A percentile compares a stretch with the other conserved stretches of the same genome.
Conservation (phyloP, 35 echinoderm and acorn worm species). For the Hemicentrotus pulcherrimus region DNA sequence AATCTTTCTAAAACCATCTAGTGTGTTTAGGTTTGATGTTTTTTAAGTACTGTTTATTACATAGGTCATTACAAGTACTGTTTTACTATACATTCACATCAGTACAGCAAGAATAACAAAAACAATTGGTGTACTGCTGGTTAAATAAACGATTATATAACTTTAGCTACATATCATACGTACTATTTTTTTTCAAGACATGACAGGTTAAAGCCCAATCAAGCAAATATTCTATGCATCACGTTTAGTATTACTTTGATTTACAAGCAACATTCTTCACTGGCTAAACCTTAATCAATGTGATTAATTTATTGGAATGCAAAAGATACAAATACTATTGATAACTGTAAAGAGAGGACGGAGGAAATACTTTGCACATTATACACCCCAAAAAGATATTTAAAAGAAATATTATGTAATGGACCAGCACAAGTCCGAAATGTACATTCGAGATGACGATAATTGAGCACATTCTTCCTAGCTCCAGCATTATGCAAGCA, state of each 20-base stretch:
- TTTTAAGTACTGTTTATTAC: too few relatives aligned
- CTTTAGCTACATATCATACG: too few relatives aligned
- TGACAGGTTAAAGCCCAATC: neutral
- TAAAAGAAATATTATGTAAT: neutral
- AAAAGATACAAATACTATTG: neutral
- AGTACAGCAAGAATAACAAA: too few relatives aligned
- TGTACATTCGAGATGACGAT: neutral
- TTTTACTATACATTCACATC: too few relatives aligned
- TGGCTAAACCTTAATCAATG: neutral
- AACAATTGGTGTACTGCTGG: too few relatives aligned
- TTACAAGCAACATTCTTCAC: neutral
- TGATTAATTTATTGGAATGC: neutral
- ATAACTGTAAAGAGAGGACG: neutral
- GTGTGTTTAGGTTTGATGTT: too few relatives aligned
- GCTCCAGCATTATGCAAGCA: neutral
- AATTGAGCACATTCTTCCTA: neutral
- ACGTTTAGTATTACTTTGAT: neutral
- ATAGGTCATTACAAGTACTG: too few relatives aligned
- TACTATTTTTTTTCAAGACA: too few relatives aligned
- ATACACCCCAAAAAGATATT: conserved; percentile 6
- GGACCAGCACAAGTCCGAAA: neutral
- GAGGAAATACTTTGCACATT: neutral
- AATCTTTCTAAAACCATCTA: too few relatives aligned
- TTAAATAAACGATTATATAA: too few relatives aligned
- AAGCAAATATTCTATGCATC: neutral